Base-by-base conservation (phyloP, 2,888 invertebrate species). In the Carpatolechia fugitivella region DNA sequence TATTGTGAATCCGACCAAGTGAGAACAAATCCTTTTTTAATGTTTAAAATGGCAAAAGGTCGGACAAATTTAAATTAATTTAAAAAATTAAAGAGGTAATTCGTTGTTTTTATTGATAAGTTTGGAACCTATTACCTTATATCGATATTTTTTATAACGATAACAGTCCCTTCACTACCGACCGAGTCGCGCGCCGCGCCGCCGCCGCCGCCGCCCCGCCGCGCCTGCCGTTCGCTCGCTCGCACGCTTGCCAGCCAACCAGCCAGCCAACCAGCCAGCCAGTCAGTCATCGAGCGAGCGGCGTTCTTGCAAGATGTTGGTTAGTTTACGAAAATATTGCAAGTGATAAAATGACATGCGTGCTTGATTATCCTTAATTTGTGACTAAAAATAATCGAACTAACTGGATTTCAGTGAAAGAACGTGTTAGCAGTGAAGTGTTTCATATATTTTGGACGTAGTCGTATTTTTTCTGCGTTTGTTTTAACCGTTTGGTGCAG, bases 271-370 rank as follows among this genome's bases (percentile, higher is more conserved):
- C 87, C 85, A 0, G n/a, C 11, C 4, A n/a, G 44, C 29, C 29
- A 41, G 44, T 20, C 83, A 88, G 86, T 87, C 85, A 88, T 88
- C 88, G 89, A 88, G 85, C 88, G 89, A 88, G 85, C 88, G 89
- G 76, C 78, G 64, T 74, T 76, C 76, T 68, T 65, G 68, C 64
- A 51, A 70, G 70, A 66, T 74, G 62, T 66, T 58, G 47, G 59
- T 54, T 46, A 40, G 52, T 60, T 61, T 56, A 61, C 52, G 51
- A 56, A 57, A 70, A 69, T 59, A 66, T 62, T 67, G 63, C 66
- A 61, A 66, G 72, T 78, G 69, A 74, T 72, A 59, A 74, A 76
- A 63, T 80, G 82, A 79, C 83, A 88, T 88, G 85, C 84, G 85
- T 82, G 84, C 70, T 65, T 66, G 76, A 68, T 79, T 82, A 68